phyloP scores from a whole-genome alignment of 2,888 invertebrate genomes.

The Pristionchus japonicus region DNA sequence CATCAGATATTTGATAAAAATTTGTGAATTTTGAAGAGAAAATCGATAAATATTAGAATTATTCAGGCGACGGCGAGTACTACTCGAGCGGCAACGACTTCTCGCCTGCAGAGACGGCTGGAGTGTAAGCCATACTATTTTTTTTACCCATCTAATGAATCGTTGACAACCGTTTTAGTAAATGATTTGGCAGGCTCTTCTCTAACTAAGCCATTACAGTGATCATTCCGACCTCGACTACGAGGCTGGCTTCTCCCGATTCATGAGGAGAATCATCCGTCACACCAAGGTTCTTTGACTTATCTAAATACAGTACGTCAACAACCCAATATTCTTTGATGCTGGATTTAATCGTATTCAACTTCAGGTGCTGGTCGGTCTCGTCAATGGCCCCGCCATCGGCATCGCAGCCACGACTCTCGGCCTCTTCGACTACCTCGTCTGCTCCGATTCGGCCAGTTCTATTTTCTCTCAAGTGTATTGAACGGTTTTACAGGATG shows the following conservation, averaged over 20 bases:
- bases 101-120: constrained; percentile 22
- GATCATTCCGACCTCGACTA: constrained; percentile 28
- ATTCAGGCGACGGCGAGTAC: constrained; percentile 34
- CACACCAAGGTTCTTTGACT: constrained; percentile 27
- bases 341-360: too few relatives aligned
- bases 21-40: not conserved
- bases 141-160: too few relatives aligned
- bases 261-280: constrained; percentile 36
- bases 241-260: constrained; percentile 26
- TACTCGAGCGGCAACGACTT: constrained; percentile 48
- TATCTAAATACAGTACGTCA: too few relatives aligned
- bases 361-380: constrained; percentile 87
- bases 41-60: not conserved
- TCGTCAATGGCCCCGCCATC: constrained; percentile 95
- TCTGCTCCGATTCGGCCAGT: constrained; percentile 85
- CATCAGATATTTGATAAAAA: too few relatives aligned
- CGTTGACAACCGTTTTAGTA: not conserved
- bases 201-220: not conserved
- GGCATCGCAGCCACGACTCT: constrained; percentile 91
- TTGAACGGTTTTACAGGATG: too few relatives aligned
- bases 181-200: too few relatives aligned
- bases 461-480: not conserved
- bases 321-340: too few relatives aligned
- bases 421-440: constrained; percentile 89
- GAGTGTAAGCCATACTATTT: not conserved